Evolutionary conservation across 1,140 invertebrate genomes (phyloP), one percentile per base, ranked within the genome.

Genomic region (Dysdera silvatica): DNA sequence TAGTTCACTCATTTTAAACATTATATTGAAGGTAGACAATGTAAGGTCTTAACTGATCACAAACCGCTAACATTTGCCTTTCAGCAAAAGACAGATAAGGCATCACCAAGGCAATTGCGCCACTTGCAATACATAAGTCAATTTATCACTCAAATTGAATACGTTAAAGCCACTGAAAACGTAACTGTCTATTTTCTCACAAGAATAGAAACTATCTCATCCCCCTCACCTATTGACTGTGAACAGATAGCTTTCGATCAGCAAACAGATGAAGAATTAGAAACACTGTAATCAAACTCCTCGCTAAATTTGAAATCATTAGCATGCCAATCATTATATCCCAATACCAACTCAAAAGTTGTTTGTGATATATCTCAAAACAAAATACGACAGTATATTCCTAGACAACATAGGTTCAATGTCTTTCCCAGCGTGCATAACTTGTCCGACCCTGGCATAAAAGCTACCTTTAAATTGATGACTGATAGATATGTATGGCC

Each of bases 121-220:
- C 71, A 78, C 12, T 55, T 78, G 0, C 71, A 77, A 55, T 74
- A 63, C 24, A 75, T 79, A 8, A 60, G 69, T 0, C 74, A 76
- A 66, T 77, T 73, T 59, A 72, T 72, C 0, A 74, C 72, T 0
- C 64, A 75, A 24, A 74, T 78, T 31, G 31, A 60, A 18, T 71
- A 77, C 61, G 67, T 79, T 18, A 16, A 66, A 2, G 76, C 77
- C 16, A 52, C 60, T 1, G 65, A 72, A 3, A 79, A 79, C 47
- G 41, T 56, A 24, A 20, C 33, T 43, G 64, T 61, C 3, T 61
- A 66, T 57, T 20, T 57, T 3, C 26, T 64, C 18, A 65, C 63
- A 3, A 29, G 59, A 4, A 58, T 65, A 8, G 24, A 5, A 23
- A 5, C 29, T 16, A 26, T 61, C 7, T 10, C 20, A n/a, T 4